A percentile compares a stretch with the other conserved stretches of the same genome.
Evolutionary conservation across 2,888 invertebrate species (phyloP).

Genomic region (Herminia tarsipennalis): DNA sequence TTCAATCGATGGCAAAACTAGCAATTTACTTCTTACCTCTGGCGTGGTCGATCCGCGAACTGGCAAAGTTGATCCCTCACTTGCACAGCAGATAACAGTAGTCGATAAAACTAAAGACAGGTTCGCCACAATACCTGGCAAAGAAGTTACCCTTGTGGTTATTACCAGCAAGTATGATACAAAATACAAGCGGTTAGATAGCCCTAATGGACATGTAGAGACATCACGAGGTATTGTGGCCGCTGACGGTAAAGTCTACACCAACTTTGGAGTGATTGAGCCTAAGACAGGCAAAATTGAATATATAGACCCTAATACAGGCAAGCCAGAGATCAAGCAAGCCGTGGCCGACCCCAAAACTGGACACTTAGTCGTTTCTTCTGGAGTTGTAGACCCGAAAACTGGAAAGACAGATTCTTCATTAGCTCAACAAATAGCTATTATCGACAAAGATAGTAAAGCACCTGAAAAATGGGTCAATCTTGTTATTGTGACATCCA

Average conservation of each 20-base stretch:
- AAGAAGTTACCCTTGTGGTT: slow-evolving; percentile 81
- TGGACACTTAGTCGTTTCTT: slow-evolving; percentile 82
- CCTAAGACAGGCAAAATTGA: slow-evolving; percentile 83
- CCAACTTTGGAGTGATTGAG: slow-evolving; percentile 83
- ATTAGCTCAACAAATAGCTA: slow-evolving; percentile 81
- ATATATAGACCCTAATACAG: slow-evolving; percentile 83
- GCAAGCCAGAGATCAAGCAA: slow-evolving; percentile 85
- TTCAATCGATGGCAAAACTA: slow-evolving; percentile 87
- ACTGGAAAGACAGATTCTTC: slow-evolving; percentile 84
- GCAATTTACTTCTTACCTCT: slow-evolving; percentile 85
- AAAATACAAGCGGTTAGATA: slow-evolving; percentile 83
- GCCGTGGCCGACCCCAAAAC: slow-evolving; percentile 84
- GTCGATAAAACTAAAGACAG: slow-evolving; percentile 75
- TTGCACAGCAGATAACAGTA: slow-evolving; percentile 84
- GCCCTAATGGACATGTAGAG: slow-evolving; percentile 82
- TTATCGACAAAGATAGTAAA: slow-evolving; percentile 68
- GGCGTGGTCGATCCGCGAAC: slow-evolving; percentile 85
- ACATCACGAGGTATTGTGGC: slow-evolving; percentile 74
- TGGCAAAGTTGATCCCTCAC: slow-evolving; percentile 81
- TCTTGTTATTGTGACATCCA: slow-evolving; percentile 81
- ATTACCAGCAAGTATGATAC: slow-evolving; percentile 85
- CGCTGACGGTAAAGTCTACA: slow-evolving; percentile 77
- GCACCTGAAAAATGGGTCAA: slow-evolving; percentile 70
- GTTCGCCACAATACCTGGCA: slow-evolving; percentile 69
- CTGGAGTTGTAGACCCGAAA: slow-evolving; percentile 84